Base-by-base conservation (phyloP, 1,140 invertebrate species). In the Batillaria attramentaria region DNA sequence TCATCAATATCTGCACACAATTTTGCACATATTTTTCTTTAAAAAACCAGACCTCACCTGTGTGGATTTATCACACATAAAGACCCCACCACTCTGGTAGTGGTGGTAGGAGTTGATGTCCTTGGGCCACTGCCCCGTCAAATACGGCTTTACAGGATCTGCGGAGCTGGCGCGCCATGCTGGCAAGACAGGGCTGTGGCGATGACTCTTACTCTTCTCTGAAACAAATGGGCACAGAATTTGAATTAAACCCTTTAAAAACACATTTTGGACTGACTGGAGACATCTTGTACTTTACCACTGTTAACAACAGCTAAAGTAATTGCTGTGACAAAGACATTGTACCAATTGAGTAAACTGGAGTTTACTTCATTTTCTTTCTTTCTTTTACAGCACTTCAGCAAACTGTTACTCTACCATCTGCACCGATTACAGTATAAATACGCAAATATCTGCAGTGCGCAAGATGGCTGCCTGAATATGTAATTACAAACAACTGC, bases 121-220 rank as follows among this genome's bases (percentile, higher is more conserved):
- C 68, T 84, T 84, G 24, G 86, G 86, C 86, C 86, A 87, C 78
- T 87, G 85, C 0, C 86, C 85, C 39, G 81, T 84, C 8, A 87
- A 72, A 73, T 87, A 87, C 33, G 81, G 78, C 37, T 75, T 78
- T 3, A 86, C 75, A 18, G 84, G 80, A 72, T 87, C 86, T 41
- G 82, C 74, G 37, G 86, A 87, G 28, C 81, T 84, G 31, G 86
- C 79, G 66, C 86, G 79, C 57, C 80, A 81, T 60, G 81, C 65
- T 39, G 28, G 50, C 18, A 77, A 80, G 31, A 79, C 81, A 66
- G 80, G 80, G 57, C 75, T 81, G 65, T 81, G 81, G 50, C 54
- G 78, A 57, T 81, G 85, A 41, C 46, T 57, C 73, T 70, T 82
- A 54, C 54, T 60, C 77, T 80, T 86, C 60, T 79, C 84, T 86